These are phyloP conservation scores for Choristoneura fumiferana DNA, from an alignment of 1,140 invertebrate species.

Conservation along the genomic window DNA sequence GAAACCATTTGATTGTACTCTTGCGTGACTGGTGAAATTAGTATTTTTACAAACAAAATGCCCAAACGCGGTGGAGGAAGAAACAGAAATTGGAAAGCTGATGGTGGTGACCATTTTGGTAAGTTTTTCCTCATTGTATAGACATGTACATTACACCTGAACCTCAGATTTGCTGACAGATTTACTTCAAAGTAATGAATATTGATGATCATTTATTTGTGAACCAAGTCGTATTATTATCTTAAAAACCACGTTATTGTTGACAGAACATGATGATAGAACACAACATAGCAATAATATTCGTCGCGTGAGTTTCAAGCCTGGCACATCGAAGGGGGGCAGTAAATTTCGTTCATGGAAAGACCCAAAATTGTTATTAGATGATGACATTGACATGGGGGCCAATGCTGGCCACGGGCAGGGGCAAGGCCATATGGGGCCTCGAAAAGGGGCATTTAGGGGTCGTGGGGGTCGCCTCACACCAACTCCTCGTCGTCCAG, in stretches of 20 bases:
- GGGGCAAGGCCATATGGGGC: constrained; percentile 29
- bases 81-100: constrained; percentile 51
- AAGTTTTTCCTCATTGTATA: constrained; percentile 31
- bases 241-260: constrained; percentile 21
- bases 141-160: too few species aligned
- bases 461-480: constrained; percentile 64
- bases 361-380: constrained; percentile 64
- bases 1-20: too few species aligned
- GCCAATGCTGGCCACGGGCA: constrained; percentile 30
- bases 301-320: constrained; percentile 79
- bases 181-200: constrained; percentile 1
- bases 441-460: constrained; percentile 49
- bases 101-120: constrained; percentile 63
- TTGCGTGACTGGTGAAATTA: too few species aligned
- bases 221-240: constrained; percentile 3
- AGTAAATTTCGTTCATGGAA: constrained; percentile 70
- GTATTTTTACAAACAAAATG: constrained; percentile 37
- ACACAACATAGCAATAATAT: constrained; percentile 39
- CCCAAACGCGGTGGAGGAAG: constrained; percentile 68
- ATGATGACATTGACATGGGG: constrained; percentile 81
- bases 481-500: constrained; percentile 61
- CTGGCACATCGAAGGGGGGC: constrained; percentile 65
- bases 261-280: constrained; percentile 75
- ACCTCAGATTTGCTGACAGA: too few species aligned
- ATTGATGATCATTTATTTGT: constrained; percentile 18